Evolutionary conservation across 1,140 invertebrate species (phyloP).

Genomic region (Myzus persicae): DNA sequence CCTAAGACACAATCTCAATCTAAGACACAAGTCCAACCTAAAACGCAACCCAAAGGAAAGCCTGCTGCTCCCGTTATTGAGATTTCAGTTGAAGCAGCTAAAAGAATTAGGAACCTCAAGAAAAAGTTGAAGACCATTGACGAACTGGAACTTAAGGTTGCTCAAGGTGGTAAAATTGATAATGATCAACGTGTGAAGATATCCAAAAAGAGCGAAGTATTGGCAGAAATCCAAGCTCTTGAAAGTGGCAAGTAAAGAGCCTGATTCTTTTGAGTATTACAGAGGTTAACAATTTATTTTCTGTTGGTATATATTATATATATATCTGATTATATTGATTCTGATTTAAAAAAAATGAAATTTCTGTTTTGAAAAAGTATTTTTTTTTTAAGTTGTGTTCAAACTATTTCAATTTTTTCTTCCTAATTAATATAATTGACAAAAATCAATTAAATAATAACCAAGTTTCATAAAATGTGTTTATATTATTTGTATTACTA

Average conservation of each 20-base stretch:
- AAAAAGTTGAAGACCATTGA: slow-evolving; percentile 54
- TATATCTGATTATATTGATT: slow-evolving; percentile 49
- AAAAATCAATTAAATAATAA: slow-evolving; percentile 52
- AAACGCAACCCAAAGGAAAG: slow-evolving; percentile 31
- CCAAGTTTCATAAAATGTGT: slow-evolving; percentile 51
- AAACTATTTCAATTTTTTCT: slow-evolving; percentile 29
- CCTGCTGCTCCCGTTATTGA: slow-evolving; percentile 19
- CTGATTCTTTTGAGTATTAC: slow-evolving; percentile 33
- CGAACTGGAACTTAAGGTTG: slow-evolving; percentile 47
- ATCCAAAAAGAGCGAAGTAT: slow-evolving; percentile 33
- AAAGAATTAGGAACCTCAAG: slow-evolving; percentile 48
- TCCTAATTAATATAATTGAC: slow-evolving; percentile 47
- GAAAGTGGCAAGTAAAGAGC: slow-evolving; percentile 35
- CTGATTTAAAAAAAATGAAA: slow-evolving; percentile 36
- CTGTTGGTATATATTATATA: slow-evolving; percentile 50
- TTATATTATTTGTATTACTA: slow-evolving; percentile 24
- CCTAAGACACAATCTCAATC: neutral
- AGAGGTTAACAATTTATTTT: slow-evolving; percentile 44
- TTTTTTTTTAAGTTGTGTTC: slow-evolving; percentile 19
- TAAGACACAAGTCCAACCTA: neutral
- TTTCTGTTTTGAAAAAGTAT: slow-evolving; percentile 30
- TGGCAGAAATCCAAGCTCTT: slow-evolving; percentile 30
- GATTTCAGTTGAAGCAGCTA: slow-evolving; percentile 48
- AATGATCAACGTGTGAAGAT: slow-evolving; percentile 50
- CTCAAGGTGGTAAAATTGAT: slow-evolving; percentile 49